Evolutionary conservation across 2,888 invertebrate species (phyloP).

Genomic region (Thereva unica): DNA sequence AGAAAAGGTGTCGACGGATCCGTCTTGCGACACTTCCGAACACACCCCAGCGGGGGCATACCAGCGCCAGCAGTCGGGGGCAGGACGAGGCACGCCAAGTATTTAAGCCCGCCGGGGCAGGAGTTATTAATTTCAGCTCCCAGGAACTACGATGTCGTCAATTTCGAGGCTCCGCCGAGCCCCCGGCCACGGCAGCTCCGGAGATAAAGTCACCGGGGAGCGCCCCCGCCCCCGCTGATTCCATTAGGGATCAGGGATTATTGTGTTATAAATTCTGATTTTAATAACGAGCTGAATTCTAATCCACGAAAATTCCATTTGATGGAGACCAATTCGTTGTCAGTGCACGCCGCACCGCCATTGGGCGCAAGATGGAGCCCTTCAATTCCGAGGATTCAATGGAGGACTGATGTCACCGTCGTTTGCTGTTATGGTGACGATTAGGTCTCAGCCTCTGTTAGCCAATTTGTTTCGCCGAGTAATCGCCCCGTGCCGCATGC

Average conservation of each 20-base stretch:
- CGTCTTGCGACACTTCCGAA: too few species aligned
- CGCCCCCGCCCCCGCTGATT: conserved; percentile 3
- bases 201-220: background rate
- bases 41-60: too few species aligned
- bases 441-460: conserved; percentile 20
- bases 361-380: background rate
- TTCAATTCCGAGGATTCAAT: background rate
- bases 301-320: conserved; percentile 35
- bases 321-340: conserved; percentile 19
- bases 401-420: conserved; percentile 1
- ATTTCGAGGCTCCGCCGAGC: too few species aligned
- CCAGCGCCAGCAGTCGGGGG: too few species aligned
- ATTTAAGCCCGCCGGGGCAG: too few species aligned
- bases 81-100: too few species aligned
- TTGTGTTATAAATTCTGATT: conserved; percentile 40
- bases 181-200: too few species aligned
- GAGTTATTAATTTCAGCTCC: conserved; percentile 18
- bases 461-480: conserved; percentile 20
- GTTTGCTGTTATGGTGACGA: conserved; percentile 9
- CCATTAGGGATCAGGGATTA: conserved; percentile 38
- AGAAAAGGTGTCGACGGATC: too few species aligned
- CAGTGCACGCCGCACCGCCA: background rate
- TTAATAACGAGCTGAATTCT: conserved; percentile 38
- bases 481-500: background rate
- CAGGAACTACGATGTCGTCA: too few species aligned